phyloP scores from a whole-genome alignment of 2,797 vertebrate species.

The Scomberomorus guttatus region DNA sequence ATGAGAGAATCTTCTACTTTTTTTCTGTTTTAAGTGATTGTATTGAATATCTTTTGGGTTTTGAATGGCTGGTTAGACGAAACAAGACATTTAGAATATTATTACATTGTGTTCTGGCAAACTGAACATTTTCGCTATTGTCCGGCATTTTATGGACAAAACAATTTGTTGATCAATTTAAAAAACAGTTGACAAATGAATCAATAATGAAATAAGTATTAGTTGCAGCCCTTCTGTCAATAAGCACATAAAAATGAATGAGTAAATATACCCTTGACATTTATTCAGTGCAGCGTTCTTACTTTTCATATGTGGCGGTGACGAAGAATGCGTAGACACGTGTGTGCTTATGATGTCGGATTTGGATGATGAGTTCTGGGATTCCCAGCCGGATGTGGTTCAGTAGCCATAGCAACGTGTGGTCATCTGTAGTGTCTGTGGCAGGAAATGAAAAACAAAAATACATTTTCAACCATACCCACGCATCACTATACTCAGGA shows the following conservation, averaged over 20 bases:
- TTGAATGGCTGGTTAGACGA: neutral
- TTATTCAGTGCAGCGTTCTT: slow-evolving; percentile 55
- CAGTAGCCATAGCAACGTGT: slow-evolving; percentile 97
- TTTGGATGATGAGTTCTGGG: slow-evolving; percentile 97
- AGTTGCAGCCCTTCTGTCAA: neutral
- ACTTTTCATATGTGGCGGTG: slow-evolving; percentile 98
- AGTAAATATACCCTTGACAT: neutral
- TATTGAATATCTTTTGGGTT: neutral
- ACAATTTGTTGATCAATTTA: neutral
- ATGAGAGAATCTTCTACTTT: neutral
- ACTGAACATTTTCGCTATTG: neutral
- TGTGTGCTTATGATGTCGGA: slow-evolving; percentile 96
- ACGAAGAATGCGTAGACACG: slow-evolving; percentile 95
- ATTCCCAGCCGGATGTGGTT: slow-evolving; percentile 98
- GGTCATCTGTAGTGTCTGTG: slow-evolving; percentile 94
- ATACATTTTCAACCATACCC: slow-evolving; percentile 51
- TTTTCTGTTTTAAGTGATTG: neutral
- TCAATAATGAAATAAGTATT: neutral
- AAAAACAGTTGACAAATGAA: neutral
- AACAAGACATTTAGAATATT: neutral
- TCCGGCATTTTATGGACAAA: too few relatives aligned
- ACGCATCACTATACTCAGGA: slow-evolving; percentile 42
- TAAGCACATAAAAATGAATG: neutral
- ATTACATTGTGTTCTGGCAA: neutral
- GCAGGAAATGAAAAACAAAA: slow-evolving; percentile 59